These are phyloP conservation scores for Timema cristinae DNA, from an alignment of 2,888 invertebrate species.

Conservation along the genomic window DNA sequence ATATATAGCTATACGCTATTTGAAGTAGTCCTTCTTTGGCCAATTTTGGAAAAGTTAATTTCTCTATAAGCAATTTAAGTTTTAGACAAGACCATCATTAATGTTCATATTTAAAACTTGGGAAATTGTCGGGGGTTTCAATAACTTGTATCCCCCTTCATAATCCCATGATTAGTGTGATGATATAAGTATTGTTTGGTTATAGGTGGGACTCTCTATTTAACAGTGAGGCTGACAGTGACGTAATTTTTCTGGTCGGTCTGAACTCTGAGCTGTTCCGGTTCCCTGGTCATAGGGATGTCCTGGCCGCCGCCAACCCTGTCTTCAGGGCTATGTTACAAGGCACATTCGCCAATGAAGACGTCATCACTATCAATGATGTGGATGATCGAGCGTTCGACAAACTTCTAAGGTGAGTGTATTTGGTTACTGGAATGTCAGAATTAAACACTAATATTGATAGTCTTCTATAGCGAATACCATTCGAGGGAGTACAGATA, in stretches of 20 bases:
- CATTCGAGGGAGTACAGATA: no score
- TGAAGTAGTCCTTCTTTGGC: no score
- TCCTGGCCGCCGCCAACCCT: slow-evolving; percentile 59
- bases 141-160: no score
- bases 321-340: slow-evolving; percentile 58
- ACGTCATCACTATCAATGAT: slow-evolving; percentile 50
- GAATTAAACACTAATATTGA: no score
- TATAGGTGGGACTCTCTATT: slow-evolving; percentile 42
- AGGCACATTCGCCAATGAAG: slow-evolving; percentile 47
- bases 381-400: slow-evolving; percentile 65
- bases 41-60: no score
- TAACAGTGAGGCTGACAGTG: slow-evolving; percentile 55
- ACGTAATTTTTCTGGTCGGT: slow-evolving; percentile 61
- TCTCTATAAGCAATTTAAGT: no score
- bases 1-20: no score
- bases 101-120: no score
- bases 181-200: not conserved
- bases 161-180: not conserved
- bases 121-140: no score
- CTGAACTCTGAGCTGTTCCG: slow-evolving; percentile 63
- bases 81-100: no score
- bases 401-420: slow-evolving; percentile 53
- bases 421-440: no score
- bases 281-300: slow-evolving; percentile 62
- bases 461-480: no score